phyloP scores from a whole-genome alignment of 30 jellyfish, hydroid and myxozoan species.

The Rhopilema esculentum region DNA sequence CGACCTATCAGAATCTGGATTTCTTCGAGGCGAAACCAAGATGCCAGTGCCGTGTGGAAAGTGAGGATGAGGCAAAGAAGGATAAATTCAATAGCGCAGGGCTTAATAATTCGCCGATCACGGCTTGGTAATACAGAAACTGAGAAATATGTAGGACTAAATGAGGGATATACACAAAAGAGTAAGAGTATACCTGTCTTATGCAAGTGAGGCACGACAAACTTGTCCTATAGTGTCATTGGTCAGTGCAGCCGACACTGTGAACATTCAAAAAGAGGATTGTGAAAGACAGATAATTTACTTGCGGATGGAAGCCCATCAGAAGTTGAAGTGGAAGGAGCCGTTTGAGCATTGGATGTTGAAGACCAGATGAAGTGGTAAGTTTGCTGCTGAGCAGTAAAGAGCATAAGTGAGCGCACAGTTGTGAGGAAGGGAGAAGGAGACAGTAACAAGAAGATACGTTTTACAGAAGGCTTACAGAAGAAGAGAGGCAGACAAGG shows the following conservation, averaged over 20 bases:
- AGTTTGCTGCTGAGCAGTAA: background rate
- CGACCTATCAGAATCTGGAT: no score
- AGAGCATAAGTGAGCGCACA: slow-evolving; percentile 5
- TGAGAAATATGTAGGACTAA: background rate
- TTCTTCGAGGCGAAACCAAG: slow-evolving; percentile 54
- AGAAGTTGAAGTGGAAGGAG: background rate
- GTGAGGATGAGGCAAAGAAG: slow-evolving; percentile 40
- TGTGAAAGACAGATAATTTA: background rate
- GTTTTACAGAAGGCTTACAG: background rate
- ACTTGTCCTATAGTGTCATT: no score
- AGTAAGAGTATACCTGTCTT: no score
- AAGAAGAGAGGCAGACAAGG: background rate
- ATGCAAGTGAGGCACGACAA: no score
- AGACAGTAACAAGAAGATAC: slow-evolving; percentile 32
- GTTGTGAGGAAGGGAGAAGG: background rate
- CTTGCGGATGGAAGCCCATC: slow-evolving; percentile 7
- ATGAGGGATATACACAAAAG: slow-evolving; percentile 1
- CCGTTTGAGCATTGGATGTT: background rate
- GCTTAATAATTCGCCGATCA: background rate
- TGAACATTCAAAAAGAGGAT: background rate
- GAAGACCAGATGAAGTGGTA: slow-evolving; percentile 5
- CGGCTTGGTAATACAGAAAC: background rate
- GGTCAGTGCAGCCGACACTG: background rate
- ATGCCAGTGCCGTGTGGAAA: slow-evolving; percentile 33
- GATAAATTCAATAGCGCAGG: no score